Evolutionary conservation across 2,888 invertebrate genomes (phyloP).

Genomic region (Trachelus troglodyta): DNA sequence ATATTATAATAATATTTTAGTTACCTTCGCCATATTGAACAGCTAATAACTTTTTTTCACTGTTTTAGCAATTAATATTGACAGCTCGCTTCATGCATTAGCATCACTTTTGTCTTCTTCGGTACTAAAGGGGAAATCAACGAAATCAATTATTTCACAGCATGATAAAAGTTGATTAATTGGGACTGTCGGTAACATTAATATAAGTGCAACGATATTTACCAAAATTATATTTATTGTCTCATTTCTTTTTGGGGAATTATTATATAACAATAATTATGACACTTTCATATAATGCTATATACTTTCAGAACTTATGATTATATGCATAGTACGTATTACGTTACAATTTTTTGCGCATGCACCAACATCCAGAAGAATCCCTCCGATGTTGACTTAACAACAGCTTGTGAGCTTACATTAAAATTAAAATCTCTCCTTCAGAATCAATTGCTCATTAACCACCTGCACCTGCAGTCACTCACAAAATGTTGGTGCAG

Average conservation of each 20-base stretch:
- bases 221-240: constrained; percentile 65
- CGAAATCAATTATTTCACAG: not conserved
- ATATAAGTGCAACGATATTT: constrained; percentile 32
- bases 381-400: constrained; percentile 43
- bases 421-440: constrained; percentile 18
- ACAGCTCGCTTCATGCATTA: not conserved
- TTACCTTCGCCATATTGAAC: not conserved
- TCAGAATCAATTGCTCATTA: constrained; percentile 25
- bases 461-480: not conserved
- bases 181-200: not conserved
- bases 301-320: constrained; percentile 54
- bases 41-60: not conserved
- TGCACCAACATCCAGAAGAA: constrained; percentile 53
- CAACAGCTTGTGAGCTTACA: constrained; percentile 24
- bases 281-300: constrained; percentile 52
- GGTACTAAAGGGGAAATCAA: not conserved
- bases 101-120: not conserved
- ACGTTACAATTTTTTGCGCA: constrained; percentile 35
- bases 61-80: not conserved
- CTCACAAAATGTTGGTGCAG: not conserved
- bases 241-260: constrained; percentile 60
- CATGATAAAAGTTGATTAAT: not conserved
- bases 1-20: not conserved
- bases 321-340: constrained; percentile 35
- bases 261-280: constrained; percentile 57